Evolutionary conservation across 1,140 invertebrate genomes (phyloP).

Genomic region (Mylabris phalerata): DNA sequence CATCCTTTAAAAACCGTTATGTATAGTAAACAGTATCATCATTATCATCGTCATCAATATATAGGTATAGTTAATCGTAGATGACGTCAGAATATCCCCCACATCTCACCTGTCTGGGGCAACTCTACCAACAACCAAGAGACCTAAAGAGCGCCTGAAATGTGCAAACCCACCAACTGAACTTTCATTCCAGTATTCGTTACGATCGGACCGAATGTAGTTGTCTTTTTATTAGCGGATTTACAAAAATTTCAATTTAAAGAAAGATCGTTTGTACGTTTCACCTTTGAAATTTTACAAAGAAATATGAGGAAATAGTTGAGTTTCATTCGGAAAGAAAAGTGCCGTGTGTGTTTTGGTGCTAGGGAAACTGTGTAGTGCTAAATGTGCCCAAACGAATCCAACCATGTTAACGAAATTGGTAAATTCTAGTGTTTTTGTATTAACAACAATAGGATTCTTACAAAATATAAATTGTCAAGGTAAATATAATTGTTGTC

Average conservation of each 20-base stretch:
- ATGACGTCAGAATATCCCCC: slow-evolving; percentile 13
- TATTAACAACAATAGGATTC: slow-evolving; percentile 1
- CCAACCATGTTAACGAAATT: neutral
- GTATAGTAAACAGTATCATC: no score
- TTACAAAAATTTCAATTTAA: no score
- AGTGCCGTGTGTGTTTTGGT: no score
- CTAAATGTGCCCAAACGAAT: slow-evolving; percentile 14
- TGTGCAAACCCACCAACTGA: slow-evolving; percentile 4
- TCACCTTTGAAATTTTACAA: no score
- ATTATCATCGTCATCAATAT: no score
- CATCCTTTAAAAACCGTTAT: no score
- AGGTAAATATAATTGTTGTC: slow-evolving; percentile 3
- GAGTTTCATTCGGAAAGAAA: no score
- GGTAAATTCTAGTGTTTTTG: slow-evolving; percentile 7
- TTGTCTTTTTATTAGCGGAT: neutral
- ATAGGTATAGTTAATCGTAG: no score
- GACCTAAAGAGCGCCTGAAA: neutral
- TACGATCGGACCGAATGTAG: neutral
- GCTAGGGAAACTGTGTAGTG: neutral
- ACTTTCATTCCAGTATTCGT: slow-evolving; percentile 14
- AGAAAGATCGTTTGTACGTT: no score
- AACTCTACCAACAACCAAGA: neutral
- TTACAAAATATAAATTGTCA: slow-evolving; percentile 5
- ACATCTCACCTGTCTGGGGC: slow-evolving; percentile 16
- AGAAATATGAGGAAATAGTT: no score